Percentiles rank a stretch among this genome's conserved stretches.
phyloP scores from a whole-genome alignment of 2,797 vertebrate genomes.

The Rhodeus uyekii region DNA sequence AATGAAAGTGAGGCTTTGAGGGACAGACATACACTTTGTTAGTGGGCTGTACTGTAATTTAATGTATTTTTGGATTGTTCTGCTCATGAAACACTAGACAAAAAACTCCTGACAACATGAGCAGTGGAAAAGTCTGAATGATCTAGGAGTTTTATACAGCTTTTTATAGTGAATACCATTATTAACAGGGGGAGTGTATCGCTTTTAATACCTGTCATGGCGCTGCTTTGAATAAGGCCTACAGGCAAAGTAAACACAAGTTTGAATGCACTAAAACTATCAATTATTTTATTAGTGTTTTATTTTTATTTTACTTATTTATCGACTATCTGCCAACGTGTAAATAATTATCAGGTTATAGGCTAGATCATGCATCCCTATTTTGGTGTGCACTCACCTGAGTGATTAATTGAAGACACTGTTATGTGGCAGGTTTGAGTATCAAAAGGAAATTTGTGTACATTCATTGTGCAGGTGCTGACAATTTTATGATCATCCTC shows the following conservation, averaged over 20 bases:
- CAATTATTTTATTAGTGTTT: not conserved
- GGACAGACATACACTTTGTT: too few species aligned
- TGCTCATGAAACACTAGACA: too few species aligned
- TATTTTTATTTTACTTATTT: not conserved
- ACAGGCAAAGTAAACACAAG: not conserved
- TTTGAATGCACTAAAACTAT: not conserved
- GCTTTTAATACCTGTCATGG: too few species aligned
- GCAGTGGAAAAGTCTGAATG: too few species aligned
- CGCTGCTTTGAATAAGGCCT: too few species aligned
- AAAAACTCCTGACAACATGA: too few species aligned
- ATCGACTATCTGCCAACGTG: not conserved
- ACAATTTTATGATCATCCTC: conserved; percentile 18
- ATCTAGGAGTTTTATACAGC: too few species aligned
- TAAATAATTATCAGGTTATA: not conserved
- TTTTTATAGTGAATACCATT: too few species aligned
- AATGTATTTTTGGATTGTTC: too few species aligned
- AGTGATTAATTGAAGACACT: conserved; percentile 33
- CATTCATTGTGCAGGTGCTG: conserved; percentile 50
- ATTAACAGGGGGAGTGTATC: too few species aligned
- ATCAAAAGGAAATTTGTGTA: conserved; percentile 59
- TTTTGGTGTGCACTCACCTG: conserved; percentile 32
- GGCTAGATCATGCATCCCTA: not conserved
- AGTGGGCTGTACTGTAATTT: too few species aligned
- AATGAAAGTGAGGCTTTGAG: too few species aligned
- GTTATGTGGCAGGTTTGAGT: conserved; percentile 52